Percentiles rank a stretch among this genome's conserved stretches.
Conservation (phyloP, 2,888 invertebrate species). For the Ernsta delagoae region DNA sequence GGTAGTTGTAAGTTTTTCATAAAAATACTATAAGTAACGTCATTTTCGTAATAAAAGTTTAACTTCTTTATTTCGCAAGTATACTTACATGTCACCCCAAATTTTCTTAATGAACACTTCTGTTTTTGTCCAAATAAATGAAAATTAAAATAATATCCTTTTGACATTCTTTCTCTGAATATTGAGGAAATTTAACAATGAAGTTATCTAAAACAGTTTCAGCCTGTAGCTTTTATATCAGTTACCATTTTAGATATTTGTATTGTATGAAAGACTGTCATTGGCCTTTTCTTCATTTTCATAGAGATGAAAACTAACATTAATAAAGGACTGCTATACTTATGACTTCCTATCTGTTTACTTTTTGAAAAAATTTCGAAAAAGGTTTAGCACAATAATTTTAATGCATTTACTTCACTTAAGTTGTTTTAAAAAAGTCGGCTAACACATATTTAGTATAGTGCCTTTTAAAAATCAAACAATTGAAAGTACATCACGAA, state of each 20-base stretch:
- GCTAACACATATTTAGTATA: neutral
- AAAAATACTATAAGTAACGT: neutral
- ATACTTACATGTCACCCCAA: neutral
- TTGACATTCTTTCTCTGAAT: too few species aligned
- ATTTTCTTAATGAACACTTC: too few species aligned
- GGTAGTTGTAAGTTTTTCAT: neutral
- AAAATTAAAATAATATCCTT: too few species aligned
- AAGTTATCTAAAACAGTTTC: too few species aligned
- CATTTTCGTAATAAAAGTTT: neutral
- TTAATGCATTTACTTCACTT: conserved; percentile 1
- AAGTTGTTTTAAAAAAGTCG: neutral
- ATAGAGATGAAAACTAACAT: neutral
- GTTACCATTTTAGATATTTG: neutral
- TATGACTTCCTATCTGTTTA: neutral
- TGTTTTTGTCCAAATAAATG: too few species aligned
- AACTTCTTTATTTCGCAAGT: neutral
- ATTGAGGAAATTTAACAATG: too few species aligned
- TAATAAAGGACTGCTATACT: neutral
- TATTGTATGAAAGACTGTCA: neutral
- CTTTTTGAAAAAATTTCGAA: neutral
- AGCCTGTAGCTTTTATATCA: neutral
- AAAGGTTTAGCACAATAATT: neutral
- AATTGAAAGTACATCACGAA: neutral
- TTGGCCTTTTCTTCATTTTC: neutral
- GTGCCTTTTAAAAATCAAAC: conserved; percentile 13